Evolutionary conservation across 2,797 vertebrate species (phyloP).

Genomic region (Eidolon dupreanum): DNA sequence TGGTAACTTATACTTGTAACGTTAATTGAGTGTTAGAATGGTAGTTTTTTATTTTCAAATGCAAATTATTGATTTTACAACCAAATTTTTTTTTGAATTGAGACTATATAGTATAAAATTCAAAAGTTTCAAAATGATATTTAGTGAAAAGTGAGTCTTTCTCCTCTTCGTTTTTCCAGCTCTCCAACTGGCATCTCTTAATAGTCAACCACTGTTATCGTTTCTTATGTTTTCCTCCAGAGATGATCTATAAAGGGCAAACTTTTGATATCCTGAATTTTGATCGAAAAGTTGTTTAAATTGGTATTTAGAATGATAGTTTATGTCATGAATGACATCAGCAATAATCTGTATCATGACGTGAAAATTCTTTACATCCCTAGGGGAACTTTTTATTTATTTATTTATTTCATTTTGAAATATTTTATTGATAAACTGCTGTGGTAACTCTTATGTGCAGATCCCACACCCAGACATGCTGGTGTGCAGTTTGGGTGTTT

Average conservation of each 20-base stretch:
- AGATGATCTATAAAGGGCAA: background rate
- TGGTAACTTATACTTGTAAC: background rate
- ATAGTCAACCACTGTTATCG: background rate
- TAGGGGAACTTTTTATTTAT: no score
- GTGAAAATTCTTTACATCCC: background rate
- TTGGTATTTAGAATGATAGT: background rate
- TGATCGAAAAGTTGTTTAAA: background rate
- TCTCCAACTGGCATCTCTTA: background rate
- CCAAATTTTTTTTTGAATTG: background rate
- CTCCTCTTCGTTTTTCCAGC: background rate
- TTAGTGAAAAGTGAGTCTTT: background rate
- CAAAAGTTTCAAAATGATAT: background rate
- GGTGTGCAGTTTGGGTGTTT: no score
- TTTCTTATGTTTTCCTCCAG: background rate
- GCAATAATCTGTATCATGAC: background rate
- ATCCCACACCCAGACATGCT: no score
- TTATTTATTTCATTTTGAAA: no score
- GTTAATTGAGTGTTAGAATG: background rate
- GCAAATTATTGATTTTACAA: background rate
- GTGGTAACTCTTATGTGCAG: no score
- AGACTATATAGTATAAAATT: background rate
- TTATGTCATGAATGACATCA: background rate
- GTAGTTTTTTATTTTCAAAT: conserved; percentile 12
- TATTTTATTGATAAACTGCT: no score
- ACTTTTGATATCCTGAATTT: background rate